A percentile compares a stretch with the other conserved stretches of the same genome.
Conservation (phyloP, 2,888 invertebrate species). For the Epiblema foenella region DNA sequence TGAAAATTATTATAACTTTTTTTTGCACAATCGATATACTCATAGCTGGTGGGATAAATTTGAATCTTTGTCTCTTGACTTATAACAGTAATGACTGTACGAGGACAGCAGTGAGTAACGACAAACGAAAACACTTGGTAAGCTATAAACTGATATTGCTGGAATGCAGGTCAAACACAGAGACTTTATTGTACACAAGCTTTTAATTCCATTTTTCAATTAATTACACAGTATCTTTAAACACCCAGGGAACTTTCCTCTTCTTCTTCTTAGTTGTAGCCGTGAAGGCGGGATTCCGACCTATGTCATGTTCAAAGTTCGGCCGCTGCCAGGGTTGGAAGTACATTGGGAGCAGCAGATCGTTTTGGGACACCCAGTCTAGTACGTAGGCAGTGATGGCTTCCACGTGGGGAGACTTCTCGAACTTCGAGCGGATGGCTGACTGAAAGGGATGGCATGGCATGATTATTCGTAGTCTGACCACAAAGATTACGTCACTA, state of each 20-base stretch:
- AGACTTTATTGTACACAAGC: neutral
- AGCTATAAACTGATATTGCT: no score
- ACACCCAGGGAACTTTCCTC: neutral
- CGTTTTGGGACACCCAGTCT: conserved; percentile 71
- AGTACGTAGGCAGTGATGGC: conserved; percentile 71
- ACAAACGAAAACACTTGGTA: no score
- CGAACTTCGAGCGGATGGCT: conserved; percentile 62
- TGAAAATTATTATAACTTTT: no score
- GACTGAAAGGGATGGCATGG: conserved; percentile 44
- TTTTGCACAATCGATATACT: no score
- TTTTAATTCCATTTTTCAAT: conserved; percentile 17
- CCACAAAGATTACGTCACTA: no score
- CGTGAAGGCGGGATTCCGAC: conserved; percentile 57
- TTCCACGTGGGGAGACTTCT: conserved; percentile 66
- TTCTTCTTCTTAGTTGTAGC: conserved; percentile 45
- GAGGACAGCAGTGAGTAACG: no score
- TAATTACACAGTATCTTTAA: conserved; percentile 3
- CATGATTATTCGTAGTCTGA: neutral
- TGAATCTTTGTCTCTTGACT: no score
- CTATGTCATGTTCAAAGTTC: conserved; percentile 53
- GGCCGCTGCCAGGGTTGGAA: conserved; percentile 59
- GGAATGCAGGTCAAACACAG: neutral
- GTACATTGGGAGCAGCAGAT: conserved; percentile 70
- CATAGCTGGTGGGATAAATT: no score
- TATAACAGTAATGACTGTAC: no score